A percentile compares a stretch with the other conserved stretches of the same genome.
Conservation (phyloP, 2,113 vertebrate genomes). For the Ovis aries region ARS-UI_Ramb_v3.0 NC_056057.1:106738001-106738500, state of each 20-base stretch:
- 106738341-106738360: too few relatives aligned
- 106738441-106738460: too few relatives aligned
- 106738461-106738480: too few relatives aligned
- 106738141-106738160: not conserved
- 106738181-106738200: not conserved
- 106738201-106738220: not conserved
- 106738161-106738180: not conserved
- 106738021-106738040: not conserved
- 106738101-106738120: not conserved
- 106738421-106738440: too few relatives aligned
- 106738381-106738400: too few relatives aligned
- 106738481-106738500: too few relatives aligned
- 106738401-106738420: too few relatives aligned
- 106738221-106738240: not conserved
- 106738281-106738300: not conserved
- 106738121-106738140: not conserved
- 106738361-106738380: too few relatives aligned
- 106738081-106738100: not conserved
- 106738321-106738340: not conserved
- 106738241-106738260: not conserved
- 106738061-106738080: slow-evolving; percentile 47
- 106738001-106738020: not conserved
- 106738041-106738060: slow-evolving; percentile 21
- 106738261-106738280: not conserved
- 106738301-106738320: not conserved